Conservation (phyloP, 2,797 vertebrate species). For the Catharus ustulatus region DNA sequence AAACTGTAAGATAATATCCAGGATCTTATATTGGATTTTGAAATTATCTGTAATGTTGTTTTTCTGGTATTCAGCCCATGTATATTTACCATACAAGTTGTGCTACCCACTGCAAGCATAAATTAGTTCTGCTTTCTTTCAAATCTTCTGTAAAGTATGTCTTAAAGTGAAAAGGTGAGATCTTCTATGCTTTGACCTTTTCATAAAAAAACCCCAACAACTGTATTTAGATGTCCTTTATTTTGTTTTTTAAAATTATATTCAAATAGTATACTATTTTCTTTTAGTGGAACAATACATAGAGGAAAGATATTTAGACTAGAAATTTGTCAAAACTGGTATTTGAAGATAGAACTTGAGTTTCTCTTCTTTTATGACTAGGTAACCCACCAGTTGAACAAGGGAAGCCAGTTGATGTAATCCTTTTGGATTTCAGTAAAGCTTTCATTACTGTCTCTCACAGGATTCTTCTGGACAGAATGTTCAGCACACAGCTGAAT, state of each 20-base stretch:
- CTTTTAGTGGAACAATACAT: neutral
- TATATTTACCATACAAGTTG: neutral
- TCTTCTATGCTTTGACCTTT: neutral
- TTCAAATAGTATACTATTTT: neutral
- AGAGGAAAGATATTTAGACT: neutral
- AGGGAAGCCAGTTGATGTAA: neutral
- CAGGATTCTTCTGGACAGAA: neutral
- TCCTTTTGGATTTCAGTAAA: neutral
- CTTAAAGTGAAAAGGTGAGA: neutral
- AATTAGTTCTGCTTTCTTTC: neutral
- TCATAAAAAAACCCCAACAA: neutral
- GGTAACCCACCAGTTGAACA: neutral
- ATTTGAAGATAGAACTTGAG: neutral
- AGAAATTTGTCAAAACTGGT: neutral
- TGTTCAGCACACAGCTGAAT: neutral
- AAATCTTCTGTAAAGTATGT: neutral
- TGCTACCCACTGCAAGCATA: neutral
- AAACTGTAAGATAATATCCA: neutral
- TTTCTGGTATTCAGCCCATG: neutral
- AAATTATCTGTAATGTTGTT: neutral
- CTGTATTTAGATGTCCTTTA: neutral
- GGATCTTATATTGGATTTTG: neutral
- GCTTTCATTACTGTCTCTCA: neutral
- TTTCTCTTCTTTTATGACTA: neutral
- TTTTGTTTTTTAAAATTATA: neutral